Evolutionary conservation across 2,113 vertebrate species (phyloP), one percentile per base, ranked within the genome.

Genomic region (Centropus unirufus): DNA sequence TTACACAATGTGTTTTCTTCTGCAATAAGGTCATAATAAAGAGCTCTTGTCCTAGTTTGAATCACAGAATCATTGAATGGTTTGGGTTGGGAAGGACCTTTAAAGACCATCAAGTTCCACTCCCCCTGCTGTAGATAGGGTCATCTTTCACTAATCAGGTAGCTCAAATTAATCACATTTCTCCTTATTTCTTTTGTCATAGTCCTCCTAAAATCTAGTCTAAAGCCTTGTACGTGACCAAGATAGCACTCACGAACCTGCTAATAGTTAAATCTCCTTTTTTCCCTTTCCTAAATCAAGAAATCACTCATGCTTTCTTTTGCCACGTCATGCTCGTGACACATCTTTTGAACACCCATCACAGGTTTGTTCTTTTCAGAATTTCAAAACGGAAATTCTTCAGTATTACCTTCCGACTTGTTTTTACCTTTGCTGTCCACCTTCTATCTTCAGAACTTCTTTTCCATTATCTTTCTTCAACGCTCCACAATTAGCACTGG

Each of bases 1-100:
- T 93, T 94, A 83, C 82, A 62, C 93, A 94, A 88, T 2, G 14
- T 86, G 79, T 89, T 90, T 96, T 88, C 75, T 64, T 66, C 70
- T 66, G 34, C 34, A 59, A 27, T 49, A 83, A 78, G 39, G 64
- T 61, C 29, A 21, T 30, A 82, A 44, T 21, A 40, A 90, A 90
- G 36, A 83, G 8, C 17, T 85, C 52, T 59, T 23, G 42, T 24
- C 72, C 58, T 0, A 2, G 34, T 55, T 54, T 52, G 29, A 76
- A 68, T n/a, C 44, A 61, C 1, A 52, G 57, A n/a, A 68, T 30
- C 39, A 61, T 1, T 39, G 51, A n/a, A 79, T 7, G 20, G 26
- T 51, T 73, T 83, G 51, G 27, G n/a, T 12, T 78, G 69, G 55
- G 62, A 24, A 54, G 8, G 10, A 81, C 30, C 30, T 87, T 59